These are phyloP conservation scores for Schizotus pectinicornis DNA, from an alignment of 2,888 invertebrate genomes.

Conservation along the genomic window DNA sequence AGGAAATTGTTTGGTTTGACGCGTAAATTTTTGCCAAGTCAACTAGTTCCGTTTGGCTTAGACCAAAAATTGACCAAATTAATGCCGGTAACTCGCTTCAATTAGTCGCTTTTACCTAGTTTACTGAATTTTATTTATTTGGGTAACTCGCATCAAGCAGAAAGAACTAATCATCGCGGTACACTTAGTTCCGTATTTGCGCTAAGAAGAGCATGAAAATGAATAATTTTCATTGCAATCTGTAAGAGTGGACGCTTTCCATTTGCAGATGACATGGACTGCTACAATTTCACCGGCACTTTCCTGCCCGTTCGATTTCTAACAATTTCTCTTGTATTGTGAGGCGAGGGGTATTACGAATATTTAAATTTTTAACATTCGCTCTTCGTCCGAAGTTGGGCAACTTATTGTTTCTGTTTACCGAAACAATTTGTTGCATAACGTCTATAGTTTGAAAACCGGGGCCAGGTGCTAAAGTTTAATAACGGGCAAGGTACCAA, in stretches of 20 bases:
- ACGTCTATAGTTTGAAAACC: slow-evolving; percentile 6
- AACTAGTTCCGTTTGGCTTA: too few species aligned
- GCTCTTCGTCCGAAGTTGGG: slow-evolving; percentile 5
- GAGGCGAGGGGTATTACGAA: slow-evolving; percentile 18
- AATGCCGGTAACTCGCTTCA: too few species aligned
- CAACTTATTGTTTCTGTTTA: slow-evolving; percentile 13
- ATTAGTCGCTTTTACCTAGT: too few species aligned
- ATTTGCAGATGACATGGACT: slow-evolving; percentile 45
- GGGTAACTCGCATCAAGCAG: slow-evolving; percentile 16
- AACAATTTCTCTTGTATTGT: slow-evolving; percentile 49
- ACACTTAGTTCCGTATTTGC: slow-evolving; percentile 10
- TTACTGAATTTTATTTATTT: too few species aligned
- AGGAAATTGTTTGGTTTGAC: too few species aligned
- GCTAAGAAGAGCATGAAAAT: slow-evolving; percentile 28
- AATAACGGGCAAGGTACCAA: not conserved
- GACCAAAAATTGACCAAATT: too few species aligned
- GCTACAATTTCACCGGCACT: slow-evolving; percentile 50
- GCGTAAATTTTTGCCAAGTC: too few species aligned
- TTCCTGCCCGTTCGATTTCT: slow-evolving; percentile 54
- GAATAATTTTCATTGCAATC: slow-evolving; percentile 18
- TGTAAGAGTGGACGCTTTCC: slow-evolving; percentile 40
- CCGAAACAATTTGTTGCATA: slow-evolving; percentile 11
- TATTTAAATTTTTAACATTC: slow-evolving; percentile 25
- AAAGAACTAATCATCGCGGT: slow-evolving; percentile 8
- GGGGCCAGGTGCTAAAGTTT: slow-evolving; percentile 2